Evolutionary conservation across 2,888 invertebrate genomes (phyloP).

Genomic region (Rotaria sp.): DNA sequence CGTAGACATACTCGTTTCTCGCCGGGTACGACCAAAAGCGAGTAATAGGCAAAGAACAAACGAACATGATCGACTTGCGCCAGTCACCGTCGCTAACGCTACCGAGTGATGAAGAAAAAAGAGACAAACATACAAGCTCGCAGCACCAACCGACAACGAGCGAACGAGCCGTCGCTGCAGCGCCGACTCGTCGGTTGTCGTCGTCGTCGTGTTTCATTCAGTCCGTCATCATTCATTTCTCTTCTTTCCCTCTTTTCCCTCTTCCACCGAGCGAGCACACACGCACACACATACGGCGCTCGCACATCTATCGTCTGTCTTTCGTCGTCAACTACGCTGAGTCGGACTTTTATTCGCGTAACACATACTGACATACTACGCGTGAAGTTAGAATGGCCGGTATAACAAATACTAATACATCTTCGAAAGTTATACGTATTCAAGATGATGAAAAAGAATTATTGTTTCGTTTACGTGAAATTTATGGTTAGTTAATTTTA

Average conservation of each 20-base stretch:
- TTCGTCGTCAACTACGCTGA: background rate
- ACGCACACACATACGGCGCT: background rate
- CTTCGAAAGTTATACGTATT: conserved; percentile 8
- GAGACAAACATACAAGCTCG: conserved; percentile 1
- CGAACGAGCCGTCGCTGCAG: conserved; percentile 22
- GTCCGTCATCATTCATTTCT: conserved; percentile 22
- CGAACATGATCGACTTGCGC: conserved; percentile 11
- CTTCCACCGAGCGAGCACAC: conserved; percentile 5
- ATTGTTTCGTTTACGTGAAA: conserved; percentile 16
- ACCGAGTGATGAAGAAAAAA: background rate
- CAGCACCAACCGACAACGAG: conserved; percentile 15
- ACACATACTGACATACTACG: background rate
- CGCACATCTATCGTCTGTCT: conserved; percentile 3
- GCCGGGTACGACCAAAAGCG: background rate
- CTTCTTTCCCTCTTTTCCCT: background rate
- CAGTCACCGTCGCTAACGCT: conserved; percentile 18
- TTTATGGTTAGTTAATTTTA: background rate
- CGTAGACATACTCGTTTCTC: conserved; percentile 6
- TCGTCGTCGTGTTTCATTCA: conserved; percentile 20
- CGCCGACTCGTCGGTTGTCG: conserved; percentile 18
- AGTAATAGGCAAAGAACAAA: conserved; percentile 4
- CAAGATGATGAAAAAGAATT: conserved; percentile 25
- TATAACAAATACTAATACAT: background rate
- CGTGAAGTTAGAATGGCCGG: background rate
- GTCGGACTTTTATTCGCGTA: background rate